Evolutionary conservation across 2,113 vertebrate genomes (phyloP).

Genomic region (Phyllostomus hastatus): DNA sequence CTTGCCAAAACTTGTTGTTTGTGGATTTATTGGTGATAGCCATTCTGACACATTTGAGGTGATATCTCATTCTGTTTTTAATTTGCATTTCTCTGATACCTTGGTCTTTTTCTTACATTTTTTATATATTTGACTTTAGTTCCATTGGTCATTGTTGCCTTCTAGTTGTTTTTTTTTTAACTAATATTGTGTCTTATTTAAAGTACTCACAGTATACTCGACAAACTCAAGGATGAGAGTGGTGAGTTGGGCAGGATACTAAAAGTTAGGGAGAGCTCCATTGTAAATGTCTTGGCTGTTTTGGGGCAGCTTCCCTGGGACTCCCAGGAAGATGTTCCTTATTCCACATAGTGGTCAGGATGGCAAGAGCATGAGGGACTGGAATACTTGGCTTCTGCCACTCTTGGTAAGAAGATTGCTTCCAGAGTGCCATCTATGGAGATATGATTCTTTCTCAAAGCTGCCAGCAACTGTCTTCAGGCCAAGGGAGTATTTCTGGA

Average conservation of each 20-base stretch:
- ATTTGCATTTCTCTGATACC: neutral
- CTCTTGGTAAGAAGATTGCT: neutral
- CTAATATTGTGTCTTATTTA: neutral
- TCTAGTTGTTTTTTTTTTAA: neutral
- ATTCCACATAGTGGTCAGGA: neutral
- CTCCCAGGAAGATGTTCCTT: neutral
- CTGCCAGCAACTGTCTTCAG: slow-evolving; percentile 28
- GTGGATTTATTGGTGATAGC: neutral
- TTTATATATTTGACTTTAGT: neutral
- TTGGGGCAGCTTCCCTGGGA: neutral
- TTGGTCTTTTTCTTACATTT: neutral
- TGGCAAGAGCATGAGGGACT: neutral
- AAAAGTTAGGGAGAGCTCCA: neutral
- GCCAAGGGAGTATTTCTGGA: slow-evolving; percentile 55
- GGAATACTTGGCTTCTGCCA: neutral
- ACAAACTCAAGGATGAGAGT: neutral
- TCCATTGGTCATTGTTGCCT: neutral
- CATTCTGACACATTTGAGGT: neutral
- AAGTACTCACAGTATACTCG: neutral
- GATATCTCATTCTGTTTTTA: neutral
- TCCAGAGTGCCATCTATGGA: neutral
- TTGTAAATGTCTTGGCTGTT: neutral
- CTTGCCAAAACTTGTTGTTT: neutral
- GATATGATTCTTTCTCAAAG: neutral
- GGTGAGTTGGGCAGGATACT: neutral